Evolutionary conservation across 2,888 invertebrate species (phyloP).

Genomic region (Aspidiotus destructor): DNA sequence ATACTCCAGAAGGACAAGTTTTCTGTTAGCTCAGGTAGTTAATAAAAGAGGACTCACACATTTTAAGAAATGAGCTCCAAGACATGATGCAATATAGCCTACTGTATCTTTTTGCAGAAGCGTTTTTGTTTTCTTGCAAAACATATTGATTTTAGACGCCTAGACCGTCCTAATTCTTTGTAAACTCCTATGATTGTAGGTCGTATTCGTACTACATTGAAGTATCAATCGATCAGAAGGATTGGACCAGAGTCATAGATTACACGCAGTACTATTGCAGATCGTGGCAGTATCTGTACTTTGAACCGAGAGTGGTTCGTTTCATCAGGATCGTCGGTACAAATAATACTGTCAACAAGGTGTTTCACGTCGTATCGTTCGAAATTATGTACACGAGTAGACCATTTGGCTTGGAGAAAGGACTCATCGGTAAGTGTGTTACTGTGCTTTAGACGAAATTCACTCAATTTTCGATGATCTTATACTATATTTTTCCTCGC

Average conservation of each 20-base stretch:
- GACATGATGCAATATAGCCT: too few species aligned
- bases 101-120: too few species aligned
- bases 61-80: too few species aligned
- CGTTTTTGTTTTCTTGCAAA: too few species aligned
- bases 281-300: conserved; percentile 93
- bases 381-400: conserved; percentile 78
- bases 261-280: conserved; percentile 86
- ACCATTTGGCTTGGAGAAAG: conserved; percentile 59
- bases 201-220: conserved; percentile 85
- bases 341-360: conserved; percentile 89
- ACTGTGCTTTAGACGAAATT: background rate
- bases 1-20: too few species aligned
- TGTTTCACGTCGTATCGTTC: conserved; percentile 86
- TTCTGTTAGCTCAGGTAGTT: too few species aligned
- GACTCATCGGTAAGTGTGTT: conserved; percentile 48
- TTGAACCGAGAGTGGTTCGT: conserved; percentile 77
- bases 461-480: background rate
- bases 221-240: conserved; percentile 87
- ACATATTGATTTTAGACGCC: too few species aligned
- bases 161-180: background rate
- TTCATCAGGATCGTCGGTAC: conserved; percentile 77
- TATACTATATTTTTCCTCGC: conserved; percentile 44
- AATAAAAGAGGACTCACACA: too few species aligned
- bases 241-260: conserved; percentile 90
- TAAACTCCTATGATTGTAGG: conserved; percentile 42